phyloP scores from a whole-genome alignment of 2,888 invertebrate species.

The Hermaeophaga mercurialis region DNA sequence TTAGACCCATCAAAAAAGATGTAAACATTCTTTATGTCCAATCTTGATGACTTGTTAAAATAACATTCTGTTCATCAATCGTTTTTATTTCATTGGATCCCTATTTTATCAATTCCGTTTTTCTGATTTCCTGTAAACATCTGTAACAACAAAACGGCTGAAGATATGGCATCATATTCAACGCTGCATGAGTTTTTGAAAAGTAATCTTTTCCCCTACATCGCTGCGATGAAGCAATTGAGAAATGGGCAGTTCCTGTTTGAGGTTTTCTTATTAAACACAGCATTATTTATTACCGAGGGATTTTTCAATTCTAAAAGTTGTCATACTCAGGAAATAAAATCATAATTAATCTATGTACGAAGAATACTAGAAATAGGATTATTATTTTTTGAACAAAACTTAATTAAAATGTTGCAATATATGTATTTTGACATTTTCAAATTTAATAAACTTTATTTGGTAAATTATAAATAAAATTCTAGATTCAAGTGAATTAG shows the following conservation, averaged over 20 bases:
- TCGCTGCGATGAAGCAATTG: background rate
- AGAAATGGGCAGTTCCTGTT: background rate
- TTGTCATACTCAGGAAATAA: too few relatives aligned
- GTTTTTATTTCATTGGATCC: constrained; percentile 8
- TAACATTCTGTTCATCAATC: constrained; percentile 1
- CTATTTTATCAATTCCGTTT: constrained; percentile 20
- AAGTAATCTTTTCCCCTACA: background rate
- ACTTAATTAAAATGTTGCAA: too few relatives aligned
- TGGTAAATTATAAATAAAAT: too few relatives aligned
- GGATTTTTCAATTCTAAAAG: too few relatives aligned
- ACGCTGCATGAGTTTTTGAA: constrained; percentile 19
- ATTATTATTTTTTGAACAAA: too few relatives aligned
- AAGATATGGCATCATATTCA: constrained; percentile 22
- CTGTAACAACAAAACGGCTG: constrained; percentile 22
- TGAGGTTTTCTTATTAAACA: too few relatives aligned
- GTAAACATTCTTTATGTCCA: background rate
- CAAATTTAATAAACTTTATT: too few relatives aligned
- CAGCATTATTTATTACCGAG: too few relatives aligned
- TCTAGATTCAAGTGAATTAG: too few relatives aligned
- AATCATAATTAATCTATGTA: too few relatives aligned
- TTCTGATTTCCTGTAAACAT: constrained; percentile 23
- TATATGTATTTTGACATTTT: too few relatives aligned
- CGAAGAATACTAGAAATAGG: too few relatives aligned
- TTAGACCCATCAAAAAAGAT: constrained; percentile 3
- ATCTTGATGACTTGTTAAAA: constrained; percentile 4